Base-by-base conservation (phyloP, 1,140 invertebrate genomes). In the Pentalonia nigronervosa region DNA sequence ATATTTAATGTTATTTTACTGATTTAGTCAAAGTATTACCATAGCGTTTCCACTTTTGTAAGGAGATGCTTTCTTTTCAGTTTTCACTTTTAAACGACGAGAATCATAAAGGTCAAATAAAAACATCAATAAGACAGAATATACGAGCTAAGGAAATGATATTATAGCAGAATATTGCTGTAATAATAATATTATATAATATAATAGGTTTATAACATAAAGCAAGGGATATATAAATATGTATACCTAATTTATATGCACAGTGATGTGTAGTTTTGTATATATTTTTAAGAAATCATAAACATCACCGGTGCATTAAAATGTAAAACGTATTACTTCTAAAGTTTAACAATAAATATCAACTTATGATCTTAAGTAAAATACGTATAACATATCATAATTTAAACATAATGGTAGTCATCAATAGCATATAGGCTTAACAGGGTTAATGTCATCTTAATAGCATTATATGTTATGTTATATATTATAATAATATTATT, bases 261-360 rank as follows among this genome's bases (percentile, higher is more conserved):
- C n/a, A n/a, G 30, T n/a, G 30, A 17, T 67, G n/a, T n/a, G n/a
- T 67, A 67, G 60, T 84, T 84, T 84, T 84, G 23, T 84, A 84
- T 23, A 45, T 25, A 45, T 84, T 84, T 84, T 41, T 84, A 84
- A 84, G 83, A 41, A 84, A 21, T 84, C 83, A 45, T 41, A 41
- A 84, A 84, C 83, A 76, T 84, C 23, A 45, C 34, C 21, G 23
- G 83, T 84, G 41, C 83, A 25, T 84, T 84, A 41, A 84, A 84
- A 84, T 84, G 34, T 84, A 45, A 41, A 45, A 83, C 23, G 30
- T 84, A 84, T 84, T 41, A 41, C 36, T 84, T 84, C 60, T 45
- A 84, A 84, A 84, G 83, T 84, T 84, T 84, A 14, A 84, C 41
- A 84, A 25, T 84, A 84, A 84, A 84, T 84, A 84, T 84, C 23